Percentiles rank a stretch among this genome's conserved stretches.
phyloP scores from a whole-genome alignment of 2,113 vertebrate species.

The Meles meles region DNA sequence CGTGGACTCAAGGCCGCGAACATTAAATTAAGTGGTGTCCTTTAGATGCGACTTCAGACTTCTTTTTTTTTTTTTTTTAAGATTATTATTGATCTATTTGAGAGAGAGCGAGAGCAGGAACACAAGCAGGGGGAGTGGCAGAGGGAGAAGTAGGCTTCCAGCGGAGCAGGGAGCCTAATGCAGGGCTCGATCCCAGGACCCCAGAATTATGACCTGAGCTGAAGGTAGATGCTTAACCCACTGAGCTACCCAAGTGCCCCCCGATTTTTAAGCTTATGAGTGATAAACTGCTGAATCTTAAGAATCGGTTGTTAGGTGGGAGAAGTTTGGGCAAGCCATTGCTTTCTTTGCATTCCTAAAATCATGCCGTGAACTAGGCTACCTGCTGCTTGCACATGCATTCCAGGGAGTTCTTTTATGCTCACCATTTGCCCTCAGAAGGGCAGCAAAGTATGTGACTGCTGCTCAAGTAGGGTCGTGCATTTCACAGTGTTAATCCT shows the following conservation, averaged over 20 bases:
- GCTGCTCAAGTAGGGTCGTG: neutral
- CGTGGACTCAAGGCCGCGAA: neutral
- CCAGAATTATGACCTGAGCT: neutral
- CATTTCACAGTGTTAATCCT: neutral
- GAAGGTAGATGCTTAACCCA: neutral
- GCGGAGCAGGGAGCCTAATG: too few species aligned
- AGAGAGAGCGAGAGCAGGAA: too few species aligned
- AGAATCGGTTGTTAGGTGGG: neutral
- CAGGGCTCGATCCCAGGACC: too few species aligned
- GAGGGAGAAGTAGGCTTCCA: too few species aligned
- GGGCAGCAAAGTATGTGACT: neutral
- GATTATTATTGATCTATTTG: too few species aligned
- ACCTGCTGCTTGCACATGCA: neutral
- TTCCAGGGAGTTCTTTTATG: neutral
- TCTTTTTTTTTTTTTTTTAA: neutral
- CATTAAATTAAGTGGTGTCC: neutral
- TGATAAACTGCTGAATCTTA: neutral
- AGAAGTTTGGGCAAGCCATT: neutral
- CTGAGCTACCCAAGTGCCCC: neutral
- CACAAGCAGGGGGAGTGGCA: too few species aligned
- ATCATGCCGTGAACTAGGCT: neutral
- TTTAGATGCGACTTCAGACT: neutral
- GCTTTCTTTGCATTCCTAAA: neutral
- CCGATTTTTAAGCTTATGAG: neutral
- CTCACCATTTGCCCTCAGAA: neutral